phyloP scores from a whole-genome alignment of 2,888 invertebrate genomes.

The Xestobium rufovillosum region DNA sequence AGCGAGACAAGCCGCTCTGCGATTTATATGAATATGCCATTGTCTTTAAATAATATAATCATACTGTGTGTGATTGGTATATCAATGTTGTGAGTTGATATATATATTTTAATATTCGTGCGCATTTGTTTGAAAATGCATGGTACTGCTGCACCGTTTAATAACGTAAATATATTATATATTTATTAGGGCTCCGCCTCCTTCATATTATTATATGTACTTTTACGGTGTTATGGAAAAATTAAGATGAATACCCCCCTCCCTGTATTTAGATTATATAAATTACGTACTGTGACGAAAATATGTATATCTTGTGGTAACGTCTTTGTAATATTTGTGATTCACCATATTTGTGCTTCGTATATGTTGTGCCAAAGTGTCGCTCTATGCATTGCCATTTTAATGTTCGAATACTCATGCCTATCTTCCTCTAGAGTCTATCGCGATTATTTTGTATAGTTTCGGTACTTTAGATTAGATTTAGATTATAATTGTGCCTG shows the following conservation, averaged over 20 bases:
- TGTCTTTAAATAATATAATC: slow-evolving; percentile 44
- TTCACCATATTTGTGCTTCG: too few relatives aligned
- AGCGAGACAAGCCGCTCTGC: too few relatives aligned
- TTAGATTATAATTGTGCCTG: too few relatives aligned
- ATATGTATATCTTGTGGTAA: slow-evolving; percentile 11
- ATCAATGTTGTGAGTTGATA: slow-evolving; percentile 47
- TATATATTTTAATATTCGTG: slow-evolving; percentile 26
- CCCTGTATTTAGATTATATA: too few relatives aligned
- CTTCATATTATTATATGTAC: too few relatives aligned
- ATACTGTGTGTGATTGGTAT: slow-evolving; percentile 48
- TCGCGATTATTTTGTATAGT: too few relatives aligned
- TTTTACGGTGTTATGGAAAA: slow-evolving; percentile 17
- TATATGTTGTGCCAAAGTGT: too few relatives aligned
- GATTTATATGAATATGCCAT: too few relatives aligned
- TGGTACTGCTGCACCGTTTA: slow-evolving; percentile 21
- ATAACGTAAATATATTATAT: slow-evolving; percentile 12
- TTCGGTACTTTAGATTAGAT: too few relatives aligned
- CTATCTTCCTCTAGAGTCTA: slow-evolving; percentile 1
- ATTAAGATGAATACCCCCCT: too few relatives aligned
- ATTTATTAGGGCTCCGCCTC: too few relatives aligned
- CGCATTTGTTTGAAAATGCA: slow-evolving; percentile 48
- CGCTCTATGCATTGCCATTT: slow-evolving; percentile 1
- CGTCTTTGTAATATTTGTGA: slow-evolving; percentile 19
- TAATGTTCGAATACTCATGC: background rate
- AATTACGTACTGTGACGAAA: slow-evolving; percentile 16